These are phyloP conservation scores for Sthenelais limicola DNA, from an alignment of 2,888 invertebrate genomes.

Conservation along the genomic window DNA sequence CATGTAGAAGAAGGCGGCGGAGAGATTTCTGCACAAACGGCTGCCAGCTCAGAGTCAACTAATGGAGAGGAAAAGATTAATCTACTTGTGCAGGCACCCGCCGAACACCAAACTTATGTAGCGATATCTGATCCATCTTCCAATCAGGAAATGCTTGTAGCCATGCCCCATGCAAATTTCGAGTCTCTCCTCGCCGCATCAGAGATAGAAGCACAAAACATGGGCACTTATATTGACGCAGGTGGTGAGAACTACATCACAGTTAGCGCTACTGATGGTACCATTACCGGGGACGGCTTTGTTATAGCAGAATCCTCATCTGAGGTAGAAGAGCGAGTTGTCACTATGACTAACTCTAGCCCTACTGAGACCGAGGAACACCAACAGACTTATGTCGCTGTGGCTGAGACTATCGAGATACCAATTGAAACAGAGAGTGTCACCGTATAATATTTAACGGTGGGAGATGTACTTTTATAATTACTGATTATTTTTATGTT, in stretches of 20 bases:
- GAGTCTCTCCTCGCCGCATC: slow-evolving; percentile 38
- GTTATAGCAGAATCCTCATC: background rate
- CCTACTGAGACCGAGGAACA: background rate
- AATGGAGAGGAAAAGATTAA: background rate
- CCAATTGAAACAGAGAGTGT: slow-evolving; percentile 38
- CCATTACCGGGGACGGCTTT: background rate
- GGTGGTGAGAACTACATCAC: slow-evolving; percentile 21
- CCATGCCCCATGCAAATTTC: slow-evolving; percentile 32
- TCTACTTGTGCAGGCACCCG: background rate
- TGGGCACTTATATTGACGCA: background rate
- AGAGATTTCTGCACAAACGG: background rate
- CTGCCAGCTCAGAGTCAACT: background rate
- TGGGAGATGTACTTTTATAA: too few relatives aligned
- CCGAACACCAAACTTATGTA: slow-evolving; percentile 21
- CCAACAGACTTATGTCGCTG: background rate
- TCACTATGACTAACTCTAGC: background rate
- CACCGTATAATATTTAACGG: slow-evolving; percentile 6
- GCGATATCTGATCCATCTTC: slow-evolving; percentile 41
- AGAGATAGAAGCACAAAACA: background rate
- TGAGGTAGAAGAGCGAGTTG: background rate
- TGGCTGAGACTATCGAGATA: slow-evolving; percentile 42
- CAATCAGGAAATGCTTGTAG: slow-evolving; percentile 39
- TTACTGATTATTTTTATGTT: too few relatives aligned
- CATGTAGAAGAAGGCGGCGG: background rate
- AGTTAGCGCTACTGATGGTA: background rate